A percentile compares a stretch with the other conserved stretches of the same genome.
Evolutionary conservation across 1,140 invertebrate species (phyloP).

Genomic region (Leucophenga varia): DNA sequence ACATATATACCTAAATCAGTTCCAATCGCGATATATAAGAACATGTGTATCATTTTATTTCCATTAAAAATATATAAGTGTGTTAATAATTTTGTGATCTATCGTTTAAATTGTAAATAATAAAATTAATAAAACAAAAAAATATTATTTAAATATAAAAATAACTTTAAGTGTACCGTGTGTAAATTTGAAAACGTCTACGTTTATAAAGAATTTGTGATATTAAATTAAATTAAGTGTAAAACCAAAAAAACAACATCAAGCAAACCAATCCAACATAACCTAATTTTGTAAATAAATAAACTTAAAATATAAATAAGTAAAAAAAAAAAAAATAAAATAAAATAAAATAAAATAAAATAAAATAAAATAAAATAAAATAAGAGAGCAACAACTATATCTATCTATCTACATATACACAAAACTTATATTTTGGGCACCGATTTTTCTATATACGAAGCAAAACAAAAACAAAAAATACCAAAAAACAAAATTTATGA

Average conservation of each 20-base stretch:
- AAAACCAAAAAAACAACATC: background rate
- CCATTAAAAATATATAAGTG: conserved; percentile 25
- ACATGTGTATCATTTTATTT: too few relatives aligned
- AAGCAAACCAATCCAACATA: conserved; percentile 12
- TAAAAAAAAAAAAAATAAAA: conserved; percentile 15
- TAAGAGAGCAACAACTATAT: conserved; percentile 25
- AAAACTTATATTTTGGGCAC: conserved; percentile 47
- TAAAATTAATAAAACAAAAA: conserved; percentile 16
- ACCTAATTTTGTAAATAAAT: conserved; percentile 22
- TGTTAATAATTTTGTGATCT: conserved; percentile 41
- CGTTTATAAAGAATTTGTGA: conserved; percentile 51
- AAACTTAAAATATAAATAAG: conserved; percentile 10
- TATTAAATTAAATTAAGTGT: conserved; percentile 36
- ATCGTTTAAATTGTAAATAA: conserved; percentile 38
- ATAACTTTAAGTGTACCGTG: conserved; percentile 25
- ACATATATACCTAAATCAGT: too few relatives aligned
- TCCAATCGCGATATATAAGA: too few relatives aligned
- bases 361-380: conserved; percentile 15
- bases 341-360: conserved; percentile 12
- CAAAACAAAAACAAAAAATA: conserved; percentile 37
- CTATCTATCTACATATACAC: too few relatives aligned
- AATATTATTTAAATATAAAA: conserved; percentile 8
- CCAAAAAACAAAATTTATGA: too few relatives aligned
- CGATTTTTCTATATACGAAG: conserved; percentile 38
- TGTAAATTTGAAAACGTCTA: conserved; percentile 47